Base-by-base conservation (phyloP, 2,888 invertebrate species). In the Lobophora halterata region DNA sequence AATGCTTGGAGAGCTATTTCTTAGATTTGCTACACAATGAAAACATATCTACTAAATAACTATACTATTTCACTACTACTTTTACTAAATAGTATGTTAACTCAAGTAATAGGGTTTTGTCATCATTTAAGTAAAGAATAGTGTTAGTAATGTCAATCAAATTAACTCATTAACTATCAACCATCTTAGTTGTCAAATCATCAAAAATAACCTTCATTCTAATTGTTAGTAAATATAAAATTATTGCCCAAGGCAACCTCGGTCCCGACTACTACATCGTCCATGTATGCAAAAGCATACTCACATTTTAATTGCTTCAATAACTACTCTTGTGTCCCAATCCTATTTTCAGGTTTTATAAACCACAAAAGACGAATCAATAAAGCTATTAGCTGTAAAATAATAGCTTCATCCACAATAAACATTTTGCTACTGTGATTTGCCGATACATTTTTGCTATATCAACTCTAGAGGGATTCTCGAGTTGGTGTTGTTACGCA, bases 91-190 rank as follows among this genome's bases (percentile, higher is more conserved):
- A n/a, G n/a, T n/a, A n/a, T n/a, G 11, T 30, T 29, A 34, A 30
- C 30, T 28, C 10, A 47, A 28, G 21, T 45, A 49, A 51, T 46
- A 44, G 27, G 34, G 35, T 16, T 26, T 31, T 50, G 46, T 46
- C 26, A 35, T 46, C 50, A 40, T 42, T 43, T 46, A 52, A 29
- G 13, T 24, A 46, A 42, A 34, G 38, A 44, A 49, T n/a, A n/a
- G 53, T 59, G 65, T 74, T 71, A 74, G 70, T 73, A 60, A 61
- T 43, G 46, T 60, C 60, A 66, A 58, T 58, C 45, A 52, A 56
- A 50, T 50, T 44, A 26, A 41, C 44, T 42, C 35, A n/a, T n/a
- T n/a, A n/a, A n/a, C n/a, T 32, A 35, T 44, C 46, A 49, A 42
- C 46, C 51, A 50, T 52, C 54, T 49, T 35, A 46, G 41, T 46